Base-by-base conservation (phyloP, 1,140 invertebrate genomes). In the Drosophila orosa region DNA sequence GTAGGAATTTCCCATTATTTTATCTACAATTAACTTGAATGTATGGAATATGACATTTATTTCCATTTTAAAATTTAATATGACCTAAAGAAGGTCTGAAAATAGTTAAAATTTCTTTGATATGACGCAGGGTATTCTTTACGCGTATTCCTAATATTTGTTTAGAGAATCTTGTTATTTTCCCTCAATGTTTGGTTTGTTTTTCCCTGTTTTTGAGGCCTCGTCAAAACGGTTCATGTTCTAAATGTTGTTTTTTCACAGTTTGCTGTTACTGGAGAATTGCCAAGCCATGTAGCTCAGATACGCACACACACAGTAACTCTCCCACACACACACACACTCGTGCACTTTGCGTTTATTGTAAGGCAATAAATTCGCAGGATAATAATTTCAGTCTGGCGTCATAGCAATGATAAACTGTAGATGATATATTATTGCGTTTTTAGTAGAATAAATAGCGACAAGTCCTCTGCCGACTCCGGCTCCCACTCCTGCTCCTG, bases 381-480 rank as follows among this genome's bases (percentile, higher is more conserved):
- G 80, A 90, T 90, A 91, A 90, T 90, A 90, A 89, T 90, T 90
- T 90, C 83, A 90, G 89, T 81, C 83, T 90, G 89, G 89, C 89
- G 89, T 90, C 89, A 89, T 87, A 90, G 89, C 89, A 90, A 90
- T 90, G 89, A 90, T 90, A 90, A 90, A 90, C 89, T 90, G 89
- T 85, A 80, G 89, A 90, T 90, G 89, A 90, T 90, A 91, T 90
- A 90, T 90, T 90, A 90, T 90, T 84, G 80, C 83, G 69, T 89
- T 89, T 78, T 89, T 84, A 84, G 78, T 79, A 80, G 80, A 91
- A 82, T 90, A 90, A 87, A 90, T 84, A 84, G 72, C 60, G 65
- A 59, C 73, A 75, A 74, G 52, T 66, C 57, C 66, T 69, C 27
- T 3, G 25, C 22, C 44, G 50, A 15, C 56, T 45, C 24, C 27